Percentiles rank a stretch among this genome's conserved stretches.
Evolutionary conservation across 1,140 invertebrate species (phyloP).

Genomic region (Zaprionus africanus): DNA sequence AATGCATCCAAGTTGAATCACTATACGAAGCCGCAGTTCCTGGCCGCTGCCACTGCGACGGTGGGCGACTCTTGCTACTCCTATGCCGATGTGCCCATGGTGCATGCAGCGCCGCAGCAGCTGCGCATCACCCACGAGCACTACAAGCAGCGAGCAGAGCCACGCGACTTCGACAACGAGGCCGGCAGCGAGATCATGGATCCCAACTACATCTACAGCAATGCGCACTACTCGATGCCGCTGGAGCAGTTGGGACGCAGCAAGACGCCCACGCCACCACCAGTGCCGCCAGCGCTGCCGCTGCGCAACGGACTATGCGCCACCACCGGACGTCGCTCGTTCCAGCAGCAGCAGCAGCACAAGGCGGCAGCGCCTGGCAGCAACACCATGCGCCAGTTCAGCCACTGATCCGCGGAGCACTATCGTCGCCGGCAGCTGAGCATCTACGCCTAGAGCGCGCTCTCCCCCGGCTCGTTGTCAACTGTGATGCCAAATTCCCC

Average conservation of each 20-base stretch:
- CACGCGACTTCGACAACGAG: conserved; percentile 57
- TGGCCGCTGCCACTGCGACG: conserved; percentile 65
- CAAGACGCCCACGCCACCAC: conserved; percentile 80
- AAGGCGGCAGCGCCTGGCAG: conserved; percentile 41
- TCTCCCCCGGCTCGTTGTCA: conserved; percentile 21
- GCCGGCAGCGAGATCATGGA: conserved; percentile 66
- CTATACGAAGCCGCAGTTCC: conserved; percentile 80
- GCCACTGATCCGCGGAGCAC: conserved; percentile 72
- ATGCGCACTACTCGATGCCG: conserved; percentile 80
- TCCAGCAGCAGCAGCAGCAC: conserved; percentile 47
- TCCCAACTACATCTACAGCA: conserved; percentile 81
- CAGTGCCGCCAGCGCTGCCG: conserved; percentile 79
- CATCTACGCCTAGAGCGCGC: conserved; percentile 63
- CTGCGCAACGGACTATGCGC: conserved; percentile 73
- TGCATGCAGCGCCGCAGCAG: conserved; percentile 61
- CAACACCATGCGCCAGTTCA: conserved; percentile 65
- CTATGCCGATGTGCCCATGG: conserved; percentile 79
- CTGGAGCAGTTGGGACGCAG: conserved; percentile 71
- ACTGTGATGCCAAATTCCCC: conserved; percentile 70
- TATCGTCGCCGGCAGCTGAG: conserved; percentile 75
- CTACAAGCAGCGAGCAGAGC: conserved; percentile 59
- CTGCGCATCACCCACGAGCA: conserved; percentile 72
- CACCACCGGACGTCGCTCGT: conserved; percentile 74
- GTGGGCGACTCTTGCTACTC: conserved; percentile 80
- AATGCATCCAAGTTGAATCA: conserved; percentile 66